A percentile compares a stretch with the other conserved stretches of the same genome.
These are phyloP conservation scores for Catajapyx aquilonaris DNA, from an alignment of 1,140 invertebrate species.

Conservation along the genomic window DNA sequence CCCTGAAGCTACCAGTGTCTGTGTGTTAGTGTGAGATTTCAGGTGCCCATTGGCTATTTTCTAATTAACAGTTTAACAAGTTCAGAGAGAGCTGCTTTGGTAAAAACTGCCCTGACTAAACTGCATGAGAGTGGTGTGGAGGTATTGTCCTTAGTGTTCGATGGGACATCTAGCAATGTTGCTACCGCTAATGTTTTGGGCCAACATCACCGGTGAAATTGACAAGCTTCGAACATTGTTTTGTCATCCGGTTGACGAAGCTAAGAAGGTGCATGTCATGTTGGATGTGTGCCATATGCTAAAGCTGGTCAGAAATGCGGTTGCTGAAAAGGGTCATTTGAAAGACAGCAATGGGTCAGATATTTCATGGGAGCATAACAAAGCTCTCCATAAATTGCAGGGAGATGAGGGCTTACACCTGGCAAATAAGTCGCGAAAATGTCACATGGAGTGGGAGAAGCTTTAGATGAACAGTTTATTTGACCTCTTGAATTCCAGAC, in stretches of 20 bases:
- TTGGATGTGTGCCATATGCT: slow-evolving; percentile 12
- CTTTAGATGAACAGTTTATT: slow-evolving; percentile 16
- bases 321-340: slow-evolving; percentile 9
- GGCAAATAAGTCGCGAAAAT: slow-evolving; percentile 14
- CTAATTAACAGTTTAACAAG: too few relatives aligned
- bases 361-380: slow-evolving; percentile 14
- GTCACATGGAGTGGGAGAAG: slow-evolving; percentile 14
- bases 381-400: slow-evolving; percentile 13
- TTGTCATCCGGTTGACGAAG: slow-evolving; percentile 3
- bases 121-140: slow-evolving; percentile 9
- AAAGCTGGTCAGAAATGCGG: slow-evolving; percentile 13
- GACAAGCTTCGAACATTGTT: slow-evolving; percentile 5
- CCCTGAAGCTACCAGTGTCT: too few relatives aligned
- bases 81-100: too few relatives aligned
- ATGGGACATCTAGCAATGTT: slow-evolving; percentile 15
- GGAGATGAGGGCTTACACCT: slow-evolving; percentile 12
- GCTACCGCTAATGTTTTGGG: slow-evolving; percentile 11
- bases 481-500: slow-evolving; percentile 12
- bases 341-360: slow-evolving; percentile 8
- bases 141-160: slow-evolving; percentile 16
- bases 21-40: too few relatives aligned
- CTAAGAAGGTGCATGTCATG: slow-evolving; percentile 10
- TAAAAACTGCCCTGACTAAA: too few relatives aligned
- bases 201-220: slow-evolving; percentile 10
- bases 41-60: too few relatives aligned